A percentile compares a stretch with the other conserved stretches of the same genome.
These are phyloP conservation scores for Anneissia japonica DNA, from an alignment of 35 echinoderm and acorn worm species.

Conservation along the genomic window DNA sequence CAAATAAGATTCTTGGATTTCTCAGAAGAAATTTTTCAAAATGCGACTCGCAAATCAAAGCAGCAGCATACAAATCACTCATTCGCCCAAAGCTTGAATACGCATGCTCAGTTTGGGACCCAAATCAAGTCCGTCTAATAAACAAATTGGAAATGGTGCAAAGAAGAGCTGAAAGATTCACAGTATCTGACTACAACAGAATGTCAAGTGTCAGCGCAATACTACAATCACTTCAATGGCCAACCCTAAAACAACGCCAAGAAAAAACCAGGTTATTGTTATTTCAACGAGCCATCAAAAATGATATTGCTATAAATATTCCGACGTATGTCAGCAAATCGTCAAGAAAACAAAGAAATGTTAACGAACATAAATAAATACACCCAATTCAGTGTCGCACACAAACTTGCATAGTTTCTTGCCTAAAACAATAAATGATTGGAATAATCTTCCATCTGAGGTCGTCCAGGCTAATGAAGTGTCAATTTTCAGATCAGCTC, in stretches of 20 bases:
- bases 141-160: slow-evolving; percentile 23
- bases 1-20: slow-evolving; percentile 5
- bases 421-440: not conserved
- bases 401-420: not conserved
- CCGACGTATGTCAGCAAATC: not conserved
- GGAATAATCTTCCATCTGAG: not conserved
- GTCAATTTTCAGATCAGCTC: not conserved
- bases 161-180: slow-evolving; percentile 11
- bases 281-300: not conserved
- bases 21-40: slow-evolving; percentile 2
- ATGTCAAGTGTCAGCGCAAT: slow-evolving; percentile 27
- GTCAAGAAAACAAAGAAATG: not conserved
- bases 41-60: not conserved
- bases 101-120: slow-evolving; percentile 9
- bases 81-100: slow-evolving; percentile 16
- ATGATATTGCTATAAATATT: not conserved
- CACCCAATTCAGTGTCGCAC: not conserved
- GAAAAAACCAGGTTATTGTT: not conserved
- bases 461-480: not conserved
- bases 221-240: slow-evolving; percentile 8
- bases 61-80: slow-evolving; percentile 2
- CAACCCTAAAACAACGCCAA: slow-evolving; percentile 5
- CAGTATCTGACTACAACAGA: slow-evolving; percentile 1
- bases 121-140: not conserved
- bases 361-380: not conserved